Percentiles rank a stretch among this genome's conserved stretches.
Conservation (phyloP, 2,113 vertebrate genomes). For the Ageneiosus marmoratus region DNA sequence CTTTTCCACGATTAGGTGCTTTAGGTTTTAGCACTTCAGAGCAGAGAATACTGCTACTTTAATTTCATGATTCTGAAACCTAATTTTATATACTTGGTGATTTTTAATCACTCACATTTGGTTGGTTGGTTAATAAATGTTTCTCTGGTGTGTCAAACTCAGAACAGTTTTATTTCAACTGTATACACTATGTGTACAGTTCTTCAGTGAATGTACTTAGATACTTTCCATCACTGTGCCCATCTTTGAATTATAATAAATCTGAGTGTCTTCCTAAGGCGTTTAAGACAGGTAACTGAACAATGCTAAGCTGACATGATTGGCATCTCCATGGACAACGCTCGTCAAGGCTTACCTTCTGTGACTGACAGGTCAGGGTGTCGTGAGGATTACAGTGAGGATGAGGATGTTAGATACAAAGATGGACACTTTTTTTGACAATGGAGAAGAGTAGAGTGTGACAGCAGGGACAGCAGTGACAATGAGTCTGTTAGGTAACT, state of each 20-base stretch:
- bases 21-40: too few relatives aligned
- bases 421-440: constrained; percentile 57
- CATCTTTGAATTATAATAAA: background rate
- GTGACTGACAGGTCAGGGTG: constrained; percentile 64
- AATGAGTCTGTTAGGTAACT: constrained; percentile 26
- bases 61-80: too few relatives aligned
- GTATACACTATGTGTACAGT: too few relatives aligned
- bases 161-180: too few relatives aligned
- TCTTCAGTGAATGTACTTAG: too few relatives aligned
- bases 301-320: constrained; percentile 50
- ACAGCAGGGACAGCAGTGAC: constrained; percentile 39
- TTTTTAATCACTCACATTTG: too few relatives aligned
- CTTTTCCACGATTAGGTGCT: too few relatives aligned
- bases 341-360: constrained; percentile 70
- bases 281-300: constrained; percentile 20
- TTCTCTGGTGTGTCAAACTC: too few relatives aligned
- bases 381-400: constrained; percentile 65
- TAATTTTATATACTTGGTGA: too few relatives aligned
- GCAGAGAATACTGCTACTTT: too few relatives aligned
- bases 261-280: background rate
- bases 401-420: constrained; percentile 59
- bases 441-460: constrained; percentile 34
- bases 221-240: too few relatives aligned
- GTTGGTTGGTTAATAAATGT: too few relatives aligned
- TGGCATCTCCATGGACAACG: constrained; percentile 50